These are phyloP conservation scores for Argya squamiceps DNA, from an alignment of 2,797 vertebrate species.

Conservation along the genomic window DNA sequence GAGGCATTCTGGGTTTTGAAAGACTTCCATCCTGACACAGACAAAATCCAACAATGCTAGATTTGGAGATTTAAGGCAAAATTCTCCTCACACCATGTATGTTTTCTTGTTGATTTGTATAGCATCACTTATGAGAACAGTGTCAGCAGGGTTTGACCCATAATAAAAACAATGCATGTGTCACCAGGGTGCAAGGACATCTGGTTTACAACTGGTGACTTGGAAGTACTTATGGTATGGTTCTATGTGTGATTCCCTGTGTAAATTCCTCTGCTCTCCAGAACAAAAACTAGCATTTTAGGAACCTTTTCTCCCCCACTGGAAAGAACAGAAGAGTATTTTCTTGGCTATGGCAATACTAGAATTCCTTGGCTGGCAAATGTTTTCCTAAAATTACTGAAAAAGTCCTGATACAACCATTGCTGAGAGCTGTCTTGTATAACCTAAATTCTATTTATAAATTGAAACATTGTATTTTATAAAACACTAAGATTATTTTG, in stretches of 20 bases:
- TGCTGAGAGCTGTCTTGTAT: slow-evolving; percentile 39
- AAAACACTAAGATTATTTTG: slow-evolving; percentile 66
- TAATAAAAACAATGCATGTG: neutral
- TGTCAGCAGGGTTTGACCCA: neutral
- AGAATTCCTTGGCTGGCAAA: slow-evolving; percentile 52
- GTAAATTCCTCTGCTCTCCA: neutral
- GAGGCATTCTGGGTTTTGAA: slow-evolving; percentile 18
- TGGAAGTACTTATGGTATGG: neutral
- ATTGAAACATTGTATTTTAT: slow-evolving; percentile 54
- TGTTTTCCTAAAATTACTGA: slow-evolving; percentile 27
- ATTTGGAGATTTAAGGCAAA: neutral
- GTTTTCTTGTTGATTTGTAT: neutral
- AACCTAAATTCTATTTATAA: slow-evolving; percentile 65
- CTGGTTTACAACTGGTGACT: slow-evolving; percentile 9
- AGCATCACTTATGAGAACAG: neutral
- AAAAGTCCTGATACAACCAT: slow-evolving; percentile 51
- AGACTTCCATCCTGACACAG: neutral
- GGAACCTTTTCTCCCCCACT: neutral
- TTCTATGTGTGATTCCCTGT: neutral
- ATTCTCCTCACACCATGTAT: neutral
- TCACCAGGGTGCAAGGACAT: neutral
- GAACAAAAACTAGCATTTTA: slow-evolving; percentile 3
- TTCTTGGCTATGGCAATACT: slow-evolving; percentile 25
- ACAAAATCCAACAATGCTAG: neutral
- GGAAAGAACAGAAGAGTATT: slow-evolving; percentile 38